Conservation (phyloP, 2,797 vertebrate genomes). For the Sus cebifrons region DNA sequence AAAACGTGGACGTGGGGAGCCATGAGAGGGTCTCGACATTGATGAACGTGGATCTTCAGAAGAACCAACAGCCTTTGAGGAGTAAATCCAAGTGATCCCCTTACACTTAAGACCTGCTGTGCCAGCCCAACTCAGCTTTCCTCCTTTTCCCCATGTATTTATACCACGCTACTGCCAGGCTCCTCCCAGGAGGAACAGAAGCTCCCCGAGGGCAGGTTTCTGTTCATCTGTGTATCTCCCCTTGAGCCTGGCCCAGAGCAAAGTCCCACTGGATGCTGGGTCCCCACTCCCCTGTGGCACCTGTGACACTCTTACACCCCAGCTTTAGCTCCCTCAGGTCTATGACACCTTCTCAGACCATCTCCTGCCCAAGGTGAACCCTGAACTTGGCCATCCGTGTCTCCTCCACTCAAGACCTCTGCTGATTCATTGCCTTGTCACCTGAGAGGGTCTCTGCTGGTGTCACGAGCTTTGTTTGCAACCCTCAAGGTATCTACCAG, state of each 20-base stretch:
- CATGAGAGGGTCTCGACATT: background rate
- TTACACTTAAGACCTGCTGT: background rate
- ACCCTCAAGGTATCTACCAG: background rate
- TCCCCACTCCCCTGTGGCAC: background rate
- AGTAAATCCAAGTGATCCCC: background rate
- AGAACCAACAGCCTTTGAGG: background rate
- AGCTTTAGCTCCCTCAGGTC: background rate
- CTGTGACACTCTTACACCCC: background rate
- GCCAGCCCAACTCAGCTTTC: too few relatives aligned
- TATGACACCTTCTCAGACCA: background rate
- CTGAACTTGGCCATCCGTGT: background rate
- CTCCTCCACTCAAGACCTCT: background rate
- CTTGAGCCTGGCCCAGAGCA: background rate
- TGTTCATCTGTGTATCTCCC: background rate
- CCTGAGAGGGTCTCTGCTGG: background rate
- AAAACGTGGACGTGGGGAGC: background rate
- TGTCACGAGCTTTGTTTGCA: background rate
- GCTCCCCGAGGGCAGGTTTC: rapidly evolving
- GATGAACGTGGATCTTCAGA: background rate
- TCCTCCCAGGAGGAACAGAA: background rate
- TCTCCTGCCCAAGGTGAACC: background rate
- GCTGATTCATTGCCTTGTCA: background rate
- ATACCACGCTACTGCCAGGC: background rate
- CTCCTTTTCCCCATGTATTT: rapidly evolving
- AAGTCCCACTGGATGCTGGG: rapidly evolving